Base-by-base conservation (phyloP, 92 coral and sea anemone genomes). In the Bergia sp. region DNA sequence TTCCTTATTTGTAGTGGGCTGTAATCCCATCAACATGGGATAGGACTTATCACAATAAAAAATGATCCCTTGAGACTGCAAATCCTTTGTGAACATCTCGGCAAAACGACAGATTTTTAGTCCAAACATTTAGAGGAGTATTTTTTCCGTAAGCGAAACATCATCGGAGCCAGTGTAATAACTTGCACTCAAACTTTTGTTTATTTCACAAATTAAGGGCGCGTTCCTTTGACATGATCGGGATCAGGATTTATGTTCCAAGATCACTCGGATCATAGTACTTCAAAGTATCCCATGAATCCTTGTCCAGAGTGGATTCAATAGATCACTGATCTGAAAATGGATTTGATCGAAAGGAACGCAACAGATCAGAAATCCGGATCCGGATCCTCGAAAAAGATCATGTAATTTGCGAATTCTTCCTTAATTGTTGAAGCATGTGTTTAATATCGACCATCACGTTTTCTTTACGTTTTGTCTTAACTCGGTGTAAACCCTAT, bases 1-100 rank as follows among this genome's bases (percentile, higher is more conserved):
- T 41, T 76, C 80, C 80, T 18, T 18, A 16, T 76, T 76, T 39
- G 2, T 18, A 16, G 80, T 61, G n/a, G 37, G 43, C 79, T 2
- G 47, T 39, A 75, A 75, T 75, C 80, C 80, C 80, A 41, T 76
- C 37, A 76, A 40, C 80, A 76, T 11, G 41, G 45, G 9, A 76
- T 40, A 76, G n/a, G 80, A 76, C 15, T 40, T 7, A 76, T 3
- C 7, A 40, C n/a, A 3, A 16, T 3, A 12, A 76, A n/a, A 76
- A 41, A 18, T 41, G 45, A 42, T 16, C 80, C 80, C 1, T 76
- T 76, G 47, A 76, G 49, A 76, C 11, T 16, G 37, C 20, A n/a
- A 76, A 40, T 21, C 2, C 18, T 76, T 41, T 40, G 21, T 74
- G 45, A 53, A 18, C 80, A 3, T 13, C 11, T 12, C 13, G 23